Base-by-base conservation (phyloP, 2,888 invertebrate species). In the Pyrrhosoma nymphula region DNA sequence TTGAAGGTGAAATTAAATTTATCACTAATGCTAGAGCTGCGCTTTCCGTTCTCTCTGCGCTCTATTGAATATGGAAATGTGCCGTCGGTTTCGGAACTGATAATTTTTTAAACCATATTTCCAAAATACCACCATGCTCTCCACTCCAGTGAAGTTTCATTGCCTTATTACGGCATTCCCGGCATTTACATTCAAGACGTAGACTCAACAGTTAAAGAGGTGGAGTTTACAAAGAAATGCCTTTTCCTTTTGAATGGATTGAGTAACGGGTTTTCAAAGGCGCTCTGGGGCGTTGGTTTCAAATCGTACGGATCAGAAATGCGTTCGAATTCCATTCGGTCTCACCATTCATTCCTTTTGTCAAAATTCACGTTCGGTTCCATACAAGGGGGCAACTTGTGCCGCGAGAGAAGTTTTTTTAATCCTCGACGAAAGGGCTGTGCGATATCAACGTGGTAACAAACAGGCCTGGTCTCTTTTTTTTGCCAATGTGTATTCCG, bases 201-300 rank as follows among this genome's bases (percentile, higher is more conserved):
- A 82, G 82, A 82, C 16, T 26, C 14, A 12, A 23, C 8, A 18
- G 30, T 69, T 69, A 12, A 0, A n/a, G 69, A n/a, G 47, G 47
- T 47, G n/a, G 69, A 69, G 10, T 26, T 4, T 26, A 82, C 35
- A 35, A 82, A 82, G 82, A 82, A 82, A 82, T 82, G n/a, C 82
- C 82, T 82, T 82, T 82, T 82, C 82, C 35, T 82, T 35, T 82
- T 82, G 82, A 82, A 82, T 82, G 82, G 82, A 82, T 82, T 35
- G 35, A 82, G 82, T 82, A 82, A 82, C 82, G 30, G 82, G 82
- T 82, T 82, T 26, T 82, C 35, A 16, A 82, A 69, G 26, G 35
- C 18, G 69, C 30, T 82, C 82, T 30, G 30, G 82, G 82, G 82
- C 35, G 35, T 82, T 30, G 82, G 82, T 30, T 82, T 82, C 35